Base-by-base conservation (phyloP, 2,113 vertebrate genomes). In the Brachypteracias leptosomus region DNA sequence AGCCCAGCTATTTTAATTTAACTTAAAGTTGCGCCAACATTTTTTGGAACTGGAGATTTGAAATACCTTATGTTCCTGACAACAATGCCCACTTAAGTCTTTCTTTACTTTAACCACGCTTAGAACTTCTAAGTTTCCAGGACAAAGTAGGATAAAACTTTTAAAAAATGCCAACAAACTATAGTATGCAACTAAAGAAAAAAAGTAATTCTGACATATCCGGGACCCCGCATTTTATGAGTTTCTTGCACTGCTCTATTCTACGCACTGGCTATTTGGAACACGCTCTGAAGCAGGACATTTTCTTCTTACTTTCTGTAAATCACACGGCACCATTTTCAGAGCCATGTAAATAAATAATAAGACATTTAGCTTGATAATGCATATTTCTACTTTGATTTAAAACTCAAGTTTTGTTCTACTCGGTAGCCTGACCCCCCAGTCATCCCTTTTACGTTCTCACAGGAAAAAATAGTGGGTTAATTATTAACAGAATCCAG, bases 271-370 rank as follows among this genome's bases (percentile, higher is more conserved):
- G 15, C 78, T 33, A 18, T 63, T 47, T 11, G n/a, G 36, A 63
- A 35, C 2, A 3, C 6, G 4, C 8, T 3, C 33, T 33, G 42
- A 84, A 68, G 62, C 65, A 9, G 79, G 74, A 36, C 47, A 28
- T 47, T 76, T 70, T 83, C 71, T 55, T 42, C 61, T 15, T 11
- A 22, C 54, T 83, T 88, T 93, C 90, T 33, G 83, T 83, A 92
- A 93, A 77, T 63, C 63, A 59, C 68, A 55, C 7, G 24, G 92
- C 90, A 83, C 59, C 83, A 58, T 85, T 91, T 91, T 76, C 88
- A 67, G 63, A 82, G 35, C 52, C n/a, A 25, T 1, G 46, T 90
- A 95, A 96, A 94, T 93, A 94, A 89, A 83, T 62, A 63, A 85
- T 61, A 70, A 74, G 84, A 68, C 17, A 6, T 85, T 76, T 54